phyloP scores from a whole-genome alignment of 2,888 invertebrate species.

The Hanleya hanleyi region DNA sequence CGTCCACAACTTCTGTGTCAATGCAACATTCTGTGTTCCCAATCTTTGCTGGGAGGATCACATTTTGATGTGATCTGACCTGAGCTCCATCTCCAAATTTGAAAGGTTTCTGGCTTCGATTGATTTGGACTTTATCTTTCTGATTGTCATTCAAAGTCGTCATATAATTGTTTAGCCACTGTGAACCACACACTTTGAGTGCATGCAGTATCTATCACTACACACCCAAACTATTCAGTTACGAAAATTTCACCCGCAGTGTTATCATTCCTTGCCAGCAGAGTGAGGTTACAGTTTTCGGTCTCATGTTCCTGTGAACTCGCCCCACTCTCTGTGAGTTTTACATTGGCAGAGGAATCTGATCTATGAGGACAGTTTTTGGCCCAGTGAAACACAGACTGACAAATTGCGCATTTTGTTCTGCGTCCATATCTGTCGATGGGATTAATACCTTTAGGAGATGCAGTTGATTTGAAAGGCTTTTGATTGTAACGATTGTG shows the following conservation, averaged over 20 bases:
- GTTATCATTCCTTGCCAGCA: background rate
- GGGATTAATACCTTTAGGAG: background rate
- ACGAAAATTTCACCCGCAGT: background rate
- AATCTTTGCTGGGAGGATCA: slow-evolving; percentile 18
- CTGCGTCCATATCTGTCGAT: background rate
- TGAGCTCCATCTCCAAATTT: slow-evolving; percentile 28
- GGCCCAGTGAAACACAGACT: slow-evolving; percentile 31
- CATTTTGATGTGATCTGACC: slow-evolving; percentile 11
- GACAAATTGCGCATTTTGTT: slow-evolving; percentile 33
- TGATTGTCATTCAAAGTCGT: background rate
- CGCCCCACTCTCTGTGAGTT: background rate
- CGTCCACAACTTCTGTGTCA: slow-evolving; percentile 22
- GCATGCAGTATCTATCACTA: too few species aligned
- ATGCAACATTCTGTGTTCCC: slow-evolving; percentile 16
- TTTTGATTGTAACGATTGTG: background rate
- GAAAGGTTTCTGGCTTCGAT: slow-evolving; percentile 6
- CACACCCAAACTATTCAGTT: too few species aligned
- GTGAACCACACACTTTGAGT: slow-evolving; percentile 10
- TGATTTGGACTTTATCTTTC: background rate
- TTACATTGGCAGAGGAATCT: background rate
- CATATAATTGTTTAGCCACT: background rate
- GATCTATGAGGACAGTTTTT: slow-evolving; percentile 11
- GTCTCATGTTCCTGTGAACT: background rate
- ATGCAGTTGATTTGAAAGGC: background rate
- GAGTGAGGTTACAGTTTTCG: background rate